Evolutionary conservation across 2,113 vertebrate genomes (phyloP), one percentile per base, ranked within the genome.

Genomic region (Mesembrinibis cayennensis): DNA sequence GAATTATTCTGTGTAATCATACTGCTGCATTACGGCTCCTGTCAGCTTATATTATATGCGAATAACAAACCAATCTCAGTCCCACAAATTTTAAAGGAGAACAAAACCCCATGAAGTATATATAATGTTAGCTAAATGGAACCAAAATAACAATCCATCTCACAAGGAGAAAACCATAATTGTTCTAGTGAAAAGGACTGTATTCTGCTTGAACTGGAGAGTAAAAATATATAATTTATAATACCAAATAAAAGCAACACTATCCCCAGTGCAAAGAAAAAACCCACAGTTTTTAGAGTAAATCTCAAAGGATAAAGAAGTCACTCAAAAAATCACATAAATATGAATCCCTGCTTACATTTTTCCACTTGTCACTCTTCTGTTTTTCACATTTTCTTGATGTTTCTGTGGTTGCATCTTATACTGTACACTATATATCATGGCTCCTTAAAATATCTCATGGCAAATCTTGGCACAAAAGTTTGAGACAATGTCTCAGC

Each of bases 1-100:
- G 15, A 97, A 94, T 95, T 96, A 95, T 95, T 95, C 93, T 80
- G 52, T 95, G 61, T 82, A 92, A 95, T 93, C 89, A 80, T 49
- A 84, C 30, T 76, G 40, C 70, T 9, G 8, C 76, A 66, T 79
- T 84, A 95, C 1, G 3, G 34, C 52, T 97, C 34, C 49, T 91
- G 77, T 82, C 92, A 93, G 49, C 20, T 95, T 65, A 36, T 82
- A 61, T 92, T 93, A 59, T 50, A 76, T 23, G 25, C 2, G 3
- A 96, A 52, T 69, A 84, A 92, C 53, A 92, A 93, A 82, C 72
- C 44, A 87, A 91, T 93, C 30, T 91, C 73, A 92, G n/a, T 63
- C 21, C 18, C 15, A 81, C 47, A 69, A 36, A 61, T 89, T 69
- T 93, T 89, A 79, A 87, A 83, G 65, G 47, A 82, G 61, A 91